Evolutionary conservation across 2,113 vertebrate genomes (phyloP).

Genomic region (Lycocorax pyrrhopterus): DNA sequence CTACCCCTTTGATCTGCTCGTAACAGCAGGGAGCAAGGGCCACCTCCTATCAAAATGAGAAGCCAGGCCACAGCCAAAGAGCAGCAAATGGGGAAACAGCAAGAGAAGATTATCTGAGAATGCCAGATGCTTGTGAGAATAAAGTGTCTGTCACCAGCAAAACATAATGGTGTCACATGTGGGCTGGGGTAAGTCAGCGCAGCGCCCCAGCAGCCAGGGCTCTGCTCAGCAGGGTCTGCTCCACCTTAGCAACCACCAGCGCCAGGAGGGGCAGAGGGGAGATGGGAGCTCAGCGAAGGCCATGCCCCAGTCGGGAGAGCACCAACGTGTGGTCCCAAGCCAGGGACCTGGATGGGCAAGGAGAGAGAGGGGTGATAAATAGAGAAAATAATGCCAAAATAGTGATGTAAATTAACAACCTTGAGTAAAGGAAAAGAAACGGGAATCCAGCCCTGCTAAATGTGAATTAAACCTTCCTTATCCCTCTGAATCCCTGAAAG

Average conservation of each 20-base stretch:
- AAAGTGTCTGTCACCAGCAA: background rate
- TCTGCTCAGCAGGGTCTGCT: background rate
- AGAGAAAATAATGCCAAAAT: background rate
- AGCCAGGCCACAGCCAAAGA: background rate
- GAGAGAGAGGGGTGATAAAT: background rate
- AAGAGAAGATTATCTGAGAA: background rate
- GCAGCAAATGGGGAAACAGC: background rate
- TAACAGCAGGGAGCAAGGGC: background rate
- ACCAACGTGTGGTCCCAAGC: background rate
- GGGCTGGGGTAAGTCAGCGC: background rate
- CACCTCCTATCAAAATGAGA: background rate
- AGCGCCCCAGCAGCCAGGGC: background rate
- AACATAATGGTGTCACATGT: fast-evolving
- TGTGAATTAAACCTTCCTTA: background rate
- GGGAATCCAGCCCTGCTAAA: background rate
- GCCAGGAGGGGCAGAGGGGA: background rate
- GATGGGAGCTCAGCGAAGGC: background rate
- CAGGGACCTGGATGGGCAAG: background rate
- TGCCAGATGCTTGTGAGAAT: background rate
- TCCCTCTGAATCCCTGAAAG: constrained; percentile 21
- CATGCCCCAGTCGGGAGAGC: background rate
- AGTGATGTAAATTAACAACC: background rate
- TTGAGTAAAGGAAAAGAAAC: background rate
- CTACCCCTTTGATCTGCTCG: background rate
- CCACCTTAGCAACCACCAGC: background rate